Percentiles rank a stretch among this genome's conserved stretches.
Conservation (phyloP, 2,888 invertebrate genomes). For the Erynnis tages region DNA sequence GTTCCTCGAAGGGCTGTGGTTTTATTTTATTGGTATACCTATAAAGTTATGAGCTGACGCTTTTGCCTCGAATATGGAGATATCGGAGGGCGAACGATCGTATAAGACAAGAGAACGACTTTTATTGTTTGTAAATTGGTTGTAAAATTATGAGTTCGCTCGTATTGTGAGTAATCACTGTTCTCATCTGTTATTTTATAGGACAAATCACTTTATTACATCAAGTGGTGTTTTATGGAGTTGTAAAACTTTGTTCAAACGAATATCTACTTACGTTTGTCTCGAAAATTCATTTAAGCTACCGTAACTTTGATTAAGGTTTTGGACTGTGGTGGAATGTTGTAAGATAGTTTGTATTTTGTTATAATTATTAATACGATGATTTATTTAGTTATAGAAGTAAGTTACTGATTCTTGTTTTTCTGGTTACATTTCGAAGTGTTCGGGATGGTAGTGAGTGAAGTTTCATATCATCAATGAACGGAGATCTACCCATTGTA, state of each 20-base stretch:
- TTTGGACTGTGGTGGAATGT: too few species aligned
- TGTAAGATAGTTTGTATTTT: too few species aligned
- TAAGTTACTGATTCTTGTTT: too few species aligned
- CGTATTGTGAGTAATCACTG: conserved; percentile 76
- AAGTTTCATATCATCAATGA: not conserved
- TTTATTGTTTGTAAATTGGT: conserved; percentile 83
- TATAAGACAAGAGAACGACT: conserved; percentile 77
- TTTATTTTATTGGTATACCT: conserved; percentile 64
- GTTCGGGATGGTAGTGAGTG: too few species aligned
- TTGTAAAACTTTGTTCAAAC: conserved; percentile 60
- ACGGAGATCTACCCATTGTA: too few species aligned
- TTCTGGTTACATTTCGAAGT: too few species aligned
- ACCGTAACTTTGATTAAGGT: too few species aligned
- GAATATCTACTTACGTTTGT: conserved; percentile 48
- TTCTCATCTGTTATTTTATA: conserved; percentile 78
- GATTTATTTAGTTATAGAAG: too few species aligned
- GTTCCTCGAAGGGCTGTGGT: conserved; percentile 57
- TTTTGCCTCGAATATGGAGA: conserved; percentile 73
- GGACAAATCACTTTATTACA: conserved; percentile 74
- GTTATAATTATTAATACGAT: too few species aligned
- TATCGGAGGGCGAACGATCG: conserved; percentile 76
- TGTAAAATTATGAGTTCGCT: conserved; percentile 80
- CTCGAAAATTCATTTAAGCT: too few species aligned
- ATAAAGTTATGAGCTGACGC: conserved; percentile 77
- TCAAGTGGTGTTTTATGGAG: conserved; percentile 64